Evolutionary conservation across 2,888 invertebrate species (phyloP), one percentile per base, ranked within the genome.

Genomic region (Caradrina kadenii): DNA sequence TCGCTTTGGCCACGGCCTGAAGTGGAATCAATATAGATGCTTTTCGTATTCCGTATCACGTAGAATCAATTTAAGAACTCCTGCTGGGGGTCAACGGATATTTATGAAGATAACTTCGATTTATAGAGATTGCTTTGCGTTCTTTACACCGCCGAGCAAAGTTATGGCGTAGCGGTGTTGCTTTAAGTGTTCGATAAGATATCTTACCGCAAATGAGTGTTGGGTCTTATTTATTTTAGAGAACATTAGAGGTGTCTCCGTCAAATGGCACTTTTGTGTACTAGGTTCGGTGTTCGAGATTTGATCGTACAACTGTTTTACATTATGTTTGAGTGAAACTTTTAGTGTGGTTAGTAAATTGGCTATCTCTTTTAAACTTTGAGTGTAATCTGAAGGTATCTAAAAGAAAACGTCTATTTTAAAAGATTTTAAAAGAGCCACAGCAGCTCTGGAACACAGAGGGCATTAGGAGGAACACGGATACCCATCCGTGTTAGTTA

Each of bases 51-150:
- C 90, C 90, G 87, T 88, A 92, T 92, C 93, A 94, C 93, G 94
- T 93, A 92, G 89, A 92, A 93, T 92, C 94, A 94, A 94, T 94
- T 94, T 93, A 89, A 91, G 92, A 92, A 90, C 93, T 93, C 93
- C 90, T 91, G 92, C 92, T 88, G 93, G 87, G 93, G 93, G 91
- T 93, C 92, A 92, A 93, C 87, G 89, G 89, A 91, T 93, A 93
- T 93, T 93, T 94, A 94, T 92, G 91, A 90, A 90, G 89, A 91
- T 91, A 92, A 88, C 89, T 88, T 89, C 89, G 89, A 93, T 93
- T 93, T 92, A 93, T 92, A 87, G 89, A 89, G 88, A 91, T 90
- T 88, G 89, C 89, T 88, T 82, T 85, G 86, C 86, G 87, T 91
- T 89, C 86, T 87, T 86, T 86, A 85, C 86, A 82, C 67, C 60